Evolutionary conservation across 2,113 vertebrate genomes (phyloP).

Genomic region (Perca schrenkii): DNA sequence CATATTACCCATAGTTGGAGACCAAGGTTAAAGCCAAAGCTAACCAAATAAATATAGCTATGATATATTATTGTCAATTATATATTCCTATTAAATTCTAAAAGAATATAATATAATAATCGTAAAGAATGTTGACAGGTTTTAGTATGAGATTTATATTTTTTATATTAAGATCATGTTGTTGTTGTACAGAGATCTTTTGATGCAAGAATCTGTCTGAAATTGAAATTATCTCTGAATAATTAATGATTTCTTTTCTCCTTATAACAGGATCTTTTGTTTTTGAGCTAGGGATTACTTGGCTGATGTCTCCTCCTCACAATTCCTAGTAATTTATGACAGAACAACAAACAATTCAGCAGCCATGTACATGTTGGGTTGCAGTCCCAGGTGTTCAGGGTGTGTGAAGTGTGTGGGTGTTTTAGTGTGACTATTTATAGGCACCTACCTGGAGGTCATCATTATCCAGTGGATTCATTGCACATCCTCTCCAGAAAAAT

Average conservation of each 20-base stretch:
- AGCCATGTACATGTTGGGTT: neutral
- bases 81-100: neutral
- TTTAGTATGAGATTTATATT: neutral
- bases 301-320: neutral
- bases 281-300: neutral
- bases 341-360: neutral
- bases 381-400: neutral
- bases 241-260: neutral
- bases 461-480: neutral
- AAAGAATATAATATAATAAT: neutral
- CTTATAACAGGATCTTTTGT: neutral
- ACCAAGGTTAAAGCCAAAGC: neutral
- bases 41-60: neutral
- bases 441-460: neutral
- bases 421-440: neutral
- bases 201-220: neutral
- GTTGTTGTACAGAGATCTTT: neutral
- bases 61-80: neutral
- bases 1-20: neutral
- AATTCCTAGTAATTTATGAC: conserved; percentile 3
- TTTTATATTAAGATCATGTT: neutral
- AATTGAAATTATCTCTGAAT: neutral
- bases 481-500: neutral
- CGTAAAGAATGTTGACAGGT: neutral
- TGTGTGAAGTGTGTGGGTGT: neutral